phyloP scores from a whole-genome alignment of 2,113 vertebrate genomes.

The Myxocyprinus asiaticus region DNA sequence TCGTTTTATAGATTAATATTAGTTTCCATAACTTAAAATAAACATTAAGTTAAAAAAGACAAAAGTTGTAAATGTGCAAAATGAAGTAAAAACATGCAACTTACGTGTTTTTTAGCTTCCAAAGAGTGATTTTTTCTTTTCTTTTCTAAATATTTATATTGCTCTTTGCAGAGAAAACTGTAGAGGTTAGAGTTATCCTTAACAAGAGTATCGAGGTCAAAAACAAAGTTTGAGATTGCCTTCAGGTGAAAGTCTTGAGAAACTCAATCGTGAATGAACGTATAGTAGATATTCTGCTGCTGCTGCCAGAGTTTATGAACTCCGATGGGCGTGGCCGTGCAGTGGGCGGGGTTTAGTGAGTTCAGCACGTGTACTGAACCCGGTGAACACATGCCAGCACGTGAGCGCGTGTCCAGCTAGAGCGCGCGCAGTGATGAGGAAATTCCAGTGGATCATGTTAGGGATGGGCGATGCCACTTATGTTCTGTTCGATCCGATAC shows the following conservation, averaged over 20 bases:
- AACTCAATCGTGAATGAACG: too few species aligned
- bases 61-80: not conserved
- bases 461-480: too few species aligned
- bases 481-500: too few species aligned
- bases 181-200: too few species aligned
- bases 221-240: too few species aligned
- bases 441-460: not conserved
- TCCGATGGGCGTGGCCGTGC: conserved; percentile 31
- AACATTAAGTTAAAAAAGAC: too few species aligned
- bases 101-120: conserved; percentile 1
- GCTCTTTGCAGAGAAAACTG: too few species aligned
- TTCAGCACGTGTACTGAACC: conserved; percentile 55
- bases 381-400: conserved; percentile 61
- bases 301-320: not conserved
- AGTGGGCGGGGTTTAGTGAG: conserved; percentile 45
- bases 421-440: not conserved
- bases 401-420: conserved; percentile 51
- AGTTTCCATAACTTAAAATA: too few species aligned
- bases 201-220: too few species aligned
- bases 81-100: not conserved
- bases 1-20: too few species aligned
- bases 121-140: not conserved
- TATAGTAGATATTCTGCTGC: not conserved
- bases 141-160: too few species aligned
- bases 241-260: too few species aligned